Evolutionary conservation across 2,113 vertebrate species (phyloP).

Genomic region (Apteryx mantelli): DNA sequence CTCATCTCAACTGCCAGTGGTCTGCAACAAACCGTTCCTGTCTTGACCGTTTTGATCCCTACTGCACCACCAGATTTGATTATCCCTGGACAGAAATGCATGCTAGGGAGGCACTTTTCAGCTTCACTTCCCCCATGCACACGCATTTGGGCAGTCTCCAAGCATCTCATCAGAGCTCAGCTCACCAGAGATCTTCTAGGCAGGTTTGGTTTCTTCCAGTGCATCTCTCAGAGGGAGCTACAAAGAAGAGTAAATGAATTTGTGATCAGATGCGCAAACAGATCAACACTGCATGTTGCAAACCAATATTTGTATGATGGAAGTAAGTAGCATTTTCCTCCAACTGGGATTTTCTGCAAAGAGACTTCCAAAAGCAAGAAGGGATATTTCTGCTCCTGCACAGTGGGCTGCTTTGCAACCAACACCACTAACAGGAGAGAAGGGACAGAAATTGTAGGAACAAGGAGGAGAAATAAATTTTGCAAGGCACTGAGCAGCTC

Average conservation of each 20-base stretch:
- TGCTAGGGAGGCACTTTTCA: accelerated
- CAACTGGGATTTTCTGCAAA: not conserved
- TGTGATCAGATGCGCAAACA: accelerated
- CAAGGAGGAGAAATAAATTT: not conserved
- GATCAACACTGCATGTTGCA: accelerated
- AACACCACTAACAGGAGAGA: not conserved
- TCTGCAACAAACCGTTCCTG: not conserved
- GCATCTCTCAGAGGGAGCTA: not conserved
- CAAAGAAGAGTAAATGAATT: not conserved
- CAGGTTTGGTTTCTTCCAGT: not conserved
- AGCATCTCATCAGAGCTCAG: not conserved
- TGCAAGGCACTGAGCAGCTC: not conserved
- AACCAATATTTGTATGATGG: not conserved
- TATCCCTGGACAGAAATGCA: not conserved
- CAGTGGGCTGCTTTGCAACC: not conserved
- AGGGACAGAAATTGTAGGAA: not conserved
- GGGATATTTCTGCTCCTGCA: not conserved
- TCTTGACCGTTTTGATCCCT: accelerated
- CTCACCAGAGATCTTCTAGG: not conserved
- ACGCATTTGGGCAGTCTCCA: accelerated
- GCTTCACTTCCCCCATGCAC: accelerated
- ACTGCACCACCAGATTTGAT: not conserved
- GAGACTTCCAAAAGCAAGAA: not conserved
- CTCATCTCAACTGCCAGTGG: not conserved
- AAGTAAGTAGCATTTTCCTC: not conserved